Base-by-base conservation (phyloP, 2,888 invertebrate genomes). In the Sialis fuliginosa region DNA sequence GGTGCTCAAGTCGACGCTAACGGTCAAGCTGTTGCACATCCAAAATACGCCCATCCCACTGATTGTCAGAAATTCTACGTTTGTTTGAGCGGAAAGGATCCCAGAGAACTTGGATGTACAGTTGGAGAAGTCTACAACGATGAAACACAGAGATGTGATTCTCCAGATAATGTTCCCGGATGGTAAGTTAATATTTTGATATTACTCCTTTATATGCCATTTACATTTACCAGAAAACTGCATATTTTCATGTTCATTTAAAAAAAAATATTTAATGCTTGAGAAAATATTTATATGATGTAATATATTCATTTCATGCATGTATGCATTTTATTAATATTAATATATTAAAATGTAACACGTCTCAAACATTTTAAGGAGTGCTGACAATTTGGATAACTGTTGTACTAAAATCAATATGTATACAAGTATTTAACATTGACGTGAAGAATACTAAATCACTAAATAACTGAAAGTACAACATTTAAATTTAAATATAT, bases 51-150 rank as follows among this genome's bases (percentile, higher is more conserved):
- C 2, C 86, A 91, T 68, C 84, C 87, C 37, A 77, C 74, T 33
- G 90, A 92, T 65, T 92, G 91, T 67, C 87, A 89, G 64, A 80
- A 86, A 58, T 91, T 91, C 77, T 91, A 89, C 66, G 88, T 90
- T 33, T 90, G 90, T 64, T 66, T 90, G 55, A 89, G 84, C 62
- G 87, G 86, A 9, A 71, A 80, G 32, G 88, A 84, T 54, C 89
- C 91, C n/a, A 76, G 90, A 52, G 86, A 88, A 62, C 77, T 88
- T 52, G 87, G 88, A 33, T 91, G 91, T 67, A 76, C 77, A 58
- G 76, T 79, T 47, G 89, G 91, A 49, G 85, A 86, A 60, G 92
- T 90, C n/a, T 92, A 90, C 72, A 91, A 92, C 60, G 87, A 89
- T 54, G 81, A 80, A 52, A 67, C 75, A 1, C 82, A 86, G 65